phyloP scores from a whole-genome alignment of 1,140 invertebrate genomes.

The Bombus vancouverensis region DNA sequence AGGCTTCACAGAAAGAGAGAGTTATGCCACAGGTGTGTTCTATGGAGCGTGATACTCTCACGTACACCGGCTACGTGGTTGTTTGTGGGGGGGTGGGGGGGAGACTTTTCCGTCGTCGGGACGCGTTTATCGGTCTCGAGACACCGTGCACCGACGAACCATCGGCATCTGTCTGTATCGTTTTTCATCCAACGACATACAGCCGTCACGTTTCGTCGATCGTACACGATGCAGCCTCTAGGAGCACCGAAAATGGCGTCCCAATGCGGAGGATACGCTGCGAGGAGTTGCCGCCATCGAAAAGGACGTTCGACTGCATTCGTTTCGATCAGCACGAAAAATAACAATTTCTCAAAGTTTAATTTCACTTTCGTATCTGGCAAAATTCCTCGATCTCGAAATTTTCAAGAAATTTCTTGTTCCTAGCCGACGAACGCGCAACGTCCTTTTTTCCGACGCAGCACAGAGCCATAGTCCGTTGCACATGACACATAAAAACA shows the following conservation, averaged over 20 bases:
- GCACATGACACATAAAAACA: not conserved
- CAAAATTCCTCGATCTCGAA: not conserved
- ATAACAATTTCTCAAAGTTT: too few species aligned
- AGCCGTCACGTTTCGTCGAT: not conserved
- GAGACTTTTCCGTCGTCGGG: constrained; percentile 12
- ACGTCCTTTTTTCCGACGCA: constrained; percentile 16
- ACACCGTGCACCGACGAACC: constrained; percentile 7
- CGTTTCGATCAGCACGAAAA: not conserved
- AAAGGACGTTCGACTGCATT: not conserved
- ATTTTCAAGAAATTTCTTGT: not conserved
- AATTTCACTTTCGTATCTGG: too few species aligned
- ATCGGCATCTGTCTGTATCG: not conserved
- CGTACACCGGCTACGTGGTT: constrained; percentile 70
- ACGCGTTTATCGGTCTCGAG: constrained; percentile 10
- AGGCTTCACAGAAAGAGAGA: constrained; percentile 54
- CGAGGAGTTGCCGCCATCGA: constrained; percentile 31
- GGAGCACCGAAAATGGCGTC: not conserved
- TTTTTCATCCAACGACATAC: not conserved
- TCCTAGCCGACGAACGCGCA: not conserved
- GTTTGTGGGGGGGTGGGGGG: constrained; percentile 13
- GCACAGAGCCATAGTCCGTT: constrained; percentile 48
- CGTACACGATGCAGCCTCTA: not conserved
- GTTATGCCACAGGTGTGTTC: constrained; percentile 63
- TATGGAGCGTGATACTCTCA: constrained; percentile 70
- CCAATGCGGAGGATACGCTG: constrained; percentile 42